Evolutionary conservation across 2,113 vertebrate species (phyloP), one percentile per base, ranked within the genome.

Genomic region (Otocyon megalotis): DNA sequence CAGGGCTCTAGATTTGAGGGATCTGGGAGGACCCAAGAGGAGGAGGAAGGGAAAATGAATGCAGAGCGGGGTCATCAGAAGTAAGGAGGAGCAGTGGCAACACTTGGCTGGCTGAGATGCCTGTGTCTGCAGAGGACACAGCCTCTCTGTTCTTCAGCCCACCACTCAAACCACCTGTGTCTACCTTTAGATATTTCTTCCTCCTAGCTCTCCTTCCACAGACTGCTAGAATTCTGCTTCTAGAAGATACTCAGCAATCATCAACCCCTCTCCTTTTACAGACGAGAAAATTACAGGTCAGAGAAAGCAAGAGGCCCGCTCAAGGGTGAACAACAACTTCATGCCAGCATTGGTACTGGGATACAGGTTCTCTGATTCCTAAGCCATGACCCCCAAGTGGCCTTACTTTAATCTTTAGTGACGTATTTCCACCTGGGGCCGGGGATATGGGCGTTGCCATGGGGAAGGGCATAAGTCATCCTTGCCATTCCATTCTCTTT

Each of bases 91-190:
- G 60, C 88, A 5, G 24, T 67, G 19, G 15, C 15, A 0, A 22
- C 7, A 2, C 30, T 50, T 2, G 28, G 30, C 20, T 11, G 24
- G 30, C 20, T 11, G 24, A 90, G 95, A 35, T 26, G 26, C 16
- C 54, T n/a, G 2, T 0, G 0, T 8, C 69, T 12, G 1, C 16
- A 15, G 32, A 19, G 8, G 35, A 15, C 24, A 19, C 0, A 1
- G 16, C 43, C 50, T 35, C 22, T 24, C 30, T n/a, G 6, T 19
- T 16, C 60, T 10, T 24, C 58, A 24, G 79, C 4, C 28, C 35
- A 32, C 43, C 17, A 1, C 37, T 19, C 54, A 24, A 12, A 30
- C 9, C 0, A 6, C 26, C 67, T 48, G 60, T 7, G 1, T 19
- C 48, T 72, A 15, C 67, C 9, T 24, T 19, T 12, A 22, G 17